Evolutionary conservation across 2,888 invertebrate genomes (phyloP).

Genomic region (Pegoplata infirma): DNA sequence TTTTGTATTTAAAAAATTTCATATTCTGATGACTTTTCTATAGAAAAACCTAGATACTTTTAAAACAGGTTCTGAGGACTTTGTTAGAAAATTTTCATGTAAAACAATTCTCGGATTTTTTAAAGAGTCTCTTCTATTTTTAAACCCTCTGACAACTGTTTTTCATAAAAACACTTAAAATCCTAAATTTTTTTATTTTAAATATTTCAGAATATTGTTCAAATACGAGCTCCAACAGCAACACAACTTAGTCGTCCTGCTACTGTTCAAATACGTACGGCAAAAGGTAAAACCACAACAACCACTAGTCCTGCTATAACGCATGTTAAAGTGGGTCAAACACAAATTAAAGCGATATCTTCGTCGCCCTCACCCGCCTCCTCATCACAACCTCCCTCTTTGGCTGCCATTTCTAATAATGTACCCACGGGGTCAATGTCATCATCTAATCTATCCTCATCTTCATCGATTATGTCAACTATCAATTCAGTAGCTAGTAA

Average conservation of each 20-base stretch:
- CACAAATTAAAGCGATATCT: conserved; percentile 77
- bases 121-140: no score
- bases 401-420: conserved; percentile 74
- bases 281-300: conserved; percentile 68
- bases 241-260: conserved; percentile 74
- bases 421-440: conserved; percentile 62
- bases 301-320: conserved; percentile 69
- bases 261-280: conserved; percentile 76
- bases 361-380: conserved; percentile 65
- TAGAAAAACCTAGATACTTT: no score
- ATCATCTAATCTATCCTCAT: conserved; percentile 49
- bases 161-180: no score
- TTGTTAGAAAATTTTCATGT: no score
- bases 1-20: no score
- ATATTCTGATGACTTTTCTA: no score
- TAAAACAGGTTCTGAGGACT: no score
- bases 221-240: conserved; percentile 75
- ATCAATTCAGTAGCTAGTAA: conserved; percentile 72
- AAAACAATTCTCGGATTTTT: no score
- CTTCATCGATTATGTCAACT: conserved; percentile 69
- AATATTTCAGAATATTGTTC: conserved; percentile 74
- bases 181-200: conserved; percentile 32
- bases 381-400: conserved; percentile 72
- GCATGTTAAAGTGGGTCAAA: conserved; percentile 78
- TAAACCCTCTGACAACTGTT: no score